phyloP scores from a whole-genome alignment of 2,888 invertebrate genomes.

The Cephonodes hylas region DNA sequence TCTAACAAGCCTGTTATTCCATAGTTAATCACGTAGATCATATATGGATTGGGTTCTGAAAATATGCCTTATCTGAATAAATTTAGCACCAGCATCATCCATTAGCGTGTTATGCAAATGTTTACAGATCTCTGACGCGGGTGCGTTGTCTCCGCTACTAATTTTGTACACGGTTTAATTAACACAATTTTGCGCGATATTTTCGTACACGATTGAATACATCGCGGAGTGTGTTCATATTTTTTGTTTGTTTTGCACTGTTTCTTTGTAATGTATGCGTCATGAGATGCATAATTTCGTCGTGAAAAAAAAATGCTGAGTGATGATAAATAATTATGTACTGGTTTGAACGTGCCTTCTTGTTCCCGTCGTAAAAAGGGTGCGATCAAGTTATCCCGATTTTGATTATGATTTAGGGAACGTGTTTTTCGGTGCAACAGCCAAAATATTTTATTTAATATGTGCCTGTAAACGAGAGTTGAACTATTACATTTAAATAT shows the following conservation, averaged over 20 bases:
- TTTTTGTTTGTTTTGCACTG: neutral
- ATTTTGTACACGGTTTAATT: slow-evolving; percentile 12
- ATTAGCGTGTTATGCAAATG: slow-evolving; percentile 18
- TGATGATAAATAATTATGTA: neutral
- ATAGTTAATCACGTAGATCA: slow-evolving; percentile 5
- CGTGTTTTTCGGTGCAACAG: no score
- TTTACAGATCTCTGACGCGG: slow-evolving; percentile 18
- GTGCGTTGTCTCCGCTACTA: slow-evolving; percentile 10
- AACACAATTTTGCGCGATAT: slow-evolving; percentile 5
- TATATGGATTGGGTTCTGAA: neutral
- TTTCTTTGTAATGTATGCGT: neutral
- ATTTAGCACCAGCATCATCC: slow-evolving; percentile 10
- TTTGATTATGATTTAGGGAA: no score
- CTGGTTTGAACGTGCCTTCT: no score
- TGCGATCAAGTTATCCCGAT: no score
- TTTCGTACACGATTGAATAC: neutral
- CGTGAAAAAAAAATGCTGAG: no score
- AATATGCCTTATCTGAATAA: slow-evolving; percentile 6
- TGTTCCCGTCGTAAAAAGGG: no score
- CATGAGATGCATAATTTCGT: neutral
- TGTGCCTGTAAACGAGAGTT: no score
- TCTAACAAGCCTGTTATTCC: neutral
- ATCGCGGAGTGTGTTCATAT: neutral
- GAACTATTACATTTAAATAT: no score
- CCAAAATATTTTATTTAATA: no score